A percentile compares a stretch with the other conserved stretches of the same genome.
These are phyloP conservation scores for Akabosia matsudoensis DNA, from an alignment of 1,140 invertebrate genomes.

Conservation along the genomic window DNA sequence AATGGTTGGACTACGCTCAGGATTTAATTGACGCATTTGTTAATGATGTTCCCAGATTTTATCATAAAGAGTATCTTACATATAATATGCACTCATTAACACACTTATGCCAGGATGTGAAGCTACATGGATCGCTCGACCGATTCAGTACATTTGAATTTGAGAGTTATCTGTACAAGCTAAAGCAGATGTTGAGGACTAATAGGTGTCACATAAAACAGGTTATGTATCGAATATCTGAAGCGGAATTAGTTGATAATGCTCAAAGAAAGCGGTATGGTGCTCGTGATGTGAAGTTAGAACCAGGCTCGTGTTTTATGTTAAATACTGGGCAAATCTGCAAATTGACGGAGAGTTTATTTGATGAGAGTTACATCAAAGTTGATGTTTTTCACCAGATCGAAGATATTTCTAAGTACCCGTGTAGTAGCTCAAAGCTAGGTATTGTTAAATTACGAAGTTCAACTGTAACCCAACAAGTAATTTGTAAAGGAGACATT, in stretches of 20 bases:
- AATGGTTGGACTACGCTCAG: neutral
- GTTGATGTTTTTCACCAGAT: neutral
- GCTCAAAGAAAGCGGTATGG: neutral
- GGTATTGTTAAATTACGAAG: neutral
- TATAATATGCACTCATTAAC: neutral
- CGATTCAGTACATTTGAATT: constrained; percentile 40
- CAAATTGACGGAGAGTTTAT: neutral
- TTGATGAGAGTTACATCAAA: neutral
- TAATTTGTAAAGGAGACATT: too few relatives aligned
- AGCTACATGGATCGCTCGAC: constrained; percentile 26
- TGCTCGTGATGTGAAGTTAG: neutral
- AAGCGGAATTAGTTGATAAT: neutral
- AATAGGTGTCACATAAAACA: neutral
- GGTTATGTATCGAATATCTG: neutral
- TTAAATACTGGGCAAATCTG: neutral
- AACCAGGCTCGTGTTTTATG: neutral
- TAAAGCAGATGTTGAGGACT: constrained; percentile 23
- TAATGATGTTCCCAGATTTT: neutral
- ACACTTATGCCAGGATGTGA: neutral
- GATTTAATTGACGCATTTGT: neutral
- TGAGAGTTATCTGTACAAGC: constrained; percentile 35
- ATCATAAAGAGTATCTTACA: neutral
- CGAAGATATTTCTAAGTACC: neutral
- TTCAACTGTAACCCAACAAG: too few relatives aligned
- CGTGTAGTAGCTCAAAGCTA: neutral